Percentiles rank a stretch among this genome's conserved stretches.
Conservation (phyloP, 2,113 vertebrate species). For the Campylomormyrus tamandua region DNA sequence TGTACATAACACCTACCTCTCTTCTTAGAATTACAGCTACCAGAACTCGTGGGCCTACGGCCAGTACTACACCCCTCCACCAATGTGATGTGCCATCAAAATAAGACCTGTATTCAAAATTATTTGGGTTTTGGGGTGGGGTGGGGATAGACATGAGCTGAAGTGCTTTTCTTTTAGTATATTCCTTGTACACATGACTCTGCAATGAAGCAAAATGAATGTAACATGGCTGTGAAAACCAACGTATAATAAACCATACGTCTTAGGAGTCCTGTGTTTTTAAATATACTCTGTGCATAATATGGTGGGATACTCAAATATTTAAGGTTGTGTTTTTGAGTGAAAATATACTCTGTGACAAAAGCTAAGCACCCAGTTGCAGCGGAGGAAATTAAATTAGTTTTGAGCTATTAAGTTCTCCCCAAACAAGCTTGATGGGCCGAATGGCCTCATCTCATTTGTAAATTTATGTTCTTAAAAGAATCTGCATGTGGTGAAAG, state of each 20-base stretch:
- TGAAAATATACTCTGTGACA: no score
- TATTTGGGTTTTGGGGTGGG: slow-evolving; percentile 6
- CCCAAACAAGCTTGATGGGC: no score
- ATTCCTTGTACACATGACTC: background rate
- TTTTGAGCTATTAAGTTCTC: no score
- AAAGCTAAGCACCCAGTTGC: no score
- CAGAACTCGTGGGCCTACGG: slow-evolving; percentile 92
- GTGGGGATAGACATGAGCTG: no score
- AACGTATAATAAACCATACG: background rate
- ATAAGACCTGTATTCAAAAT: slow-evolving; percentile 36
- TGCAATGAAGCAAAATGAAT: background rate
- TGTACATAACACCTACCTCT: background rate
- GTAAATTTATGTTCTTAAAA: no score
- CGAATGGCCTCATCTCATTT: no score
- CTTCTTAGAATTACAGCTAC: slow-evolving; percentile 72
- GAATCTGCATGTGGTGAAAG: no score
- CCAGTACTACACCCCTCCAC: slow-evolving; percentile 90
- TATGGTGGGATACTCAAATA: background rate
- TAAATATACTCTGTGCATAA: background rate
- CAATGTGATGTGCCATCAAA: slow-evolving; percentile 67
- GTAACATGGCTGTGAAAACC: background rate
- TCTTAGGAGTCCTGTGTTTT: background rate
- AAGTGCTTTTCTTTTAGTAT: background rate
- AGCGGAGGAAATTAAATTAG: no score
- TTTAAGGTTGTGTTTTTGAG: background rate